Conservation (phyloP, 2,888 invertebrate species). For the Rhamnusium bicolor region DNA sequence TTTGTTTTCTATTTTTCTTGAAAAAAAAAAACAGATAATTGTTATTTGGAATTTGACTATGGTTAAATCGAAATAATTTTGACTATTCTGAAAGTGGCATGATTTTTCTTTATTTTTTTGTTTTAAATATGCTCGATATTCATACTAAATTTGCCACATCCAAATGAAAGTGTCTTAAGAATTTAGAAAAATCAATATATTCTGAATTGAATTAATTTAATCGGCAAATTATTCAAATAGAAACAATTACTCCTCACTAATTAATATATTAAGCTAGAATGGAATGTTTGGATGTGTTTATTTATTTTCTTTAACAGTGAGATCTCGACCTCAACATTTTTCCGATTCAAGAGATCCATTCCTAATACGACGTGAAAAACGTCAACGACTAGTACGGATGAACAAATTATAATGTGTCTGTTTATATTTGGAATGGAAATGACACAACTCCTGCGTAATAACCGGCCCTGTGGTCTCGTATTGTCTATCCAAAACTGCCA, state of each 20-base stretch:
- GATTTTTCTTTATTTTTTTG: too few relatives aligned
- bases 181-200: too few relatives aligned
- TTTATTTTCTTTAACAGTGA: slow-evolving; percentile 45
- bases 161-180: too few relatives aligned
- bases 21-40: too few relatives aligned
- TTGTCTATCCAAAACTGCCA: background rate
- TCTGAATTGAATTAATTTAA: slow-evolving; percentile 45
- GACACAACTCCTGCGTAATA: slow-evolving; percentile 6
- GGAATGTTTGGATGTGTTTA: slow-evolving; percentile 52
- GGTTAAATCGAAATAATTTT: too few relatives aligned
- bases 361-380: slow-evolving; percentile 8
- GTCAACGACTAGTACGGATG: slow-evolving; percentile 5
- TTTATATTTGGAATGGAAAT: background rate
- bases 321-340: slow-evolving; percentile 51
- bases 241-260: slow-evolving; percentile 49
- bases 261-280: slow-evolving; percentile 52
- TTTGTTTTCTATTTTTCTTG: too few relatives aligned
- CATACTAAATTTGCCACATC: too few relatives aligned
- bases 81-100: too few relatives aligned
- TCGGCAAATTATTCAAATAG: slow-evolving; percentile 42
- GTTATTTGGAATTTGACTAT: too few relatives aligned
- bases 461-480: slow-evolving; percentile 1
- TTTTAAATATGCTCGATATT: too few relatives aligned
- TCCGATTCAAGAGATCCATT: slow-evolving; percentile 34
- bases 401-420: slow-evolving; percentile 1